A percentile compares a stretch with the other conserved stretches of the same genome.
phyloP scores from a whole-genome alignment of 2,888 invertebrate species.

The Agelastica alni region DNA sequence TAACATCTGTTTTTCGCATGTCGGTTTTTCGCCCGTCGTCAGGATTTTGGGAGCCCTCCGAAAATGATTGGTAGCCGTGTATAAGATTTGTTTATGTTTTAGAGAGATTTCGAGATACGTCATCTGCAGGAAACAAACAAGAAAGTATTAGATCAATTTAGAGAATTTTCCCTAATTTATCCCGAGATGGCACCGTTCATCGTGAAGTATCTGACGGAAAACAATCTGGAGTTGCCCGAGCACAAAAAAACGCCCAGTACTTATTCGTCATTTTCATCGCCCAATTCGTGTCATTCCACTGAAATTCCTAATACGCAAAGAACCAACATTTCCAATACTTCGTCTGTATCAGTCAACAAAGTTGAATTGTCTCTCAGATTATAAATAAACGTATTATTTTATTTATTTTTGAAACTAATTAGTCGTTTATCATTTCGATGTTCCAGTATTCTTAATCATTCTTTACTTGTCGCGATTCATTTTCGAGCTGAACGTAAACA shows the following conservation, averaged over 20 bases:
- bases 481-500: no score
- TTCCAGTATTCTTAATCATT: no score
- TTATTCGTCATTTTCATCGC: constrained; percentile 20
- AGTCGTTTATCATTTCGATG: no score
- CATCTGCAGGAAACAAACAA: constrained; percentile 65
- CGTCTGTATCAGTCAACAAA: constrained; percentile 21
- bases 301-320: constrained; percentile 20
- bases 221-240: constrained; percentile 45
- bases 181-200: constrained; percentile 47
- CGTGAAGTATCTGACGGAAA: constrained; percentile 44
- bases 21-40: no score
- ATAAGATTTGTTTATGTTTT: no score
- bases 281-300: constrained; percentile 22
- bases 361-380: constrained; percentile 27
- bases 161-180: constrained; percentile 56
- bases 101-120: constrained; percentile 63
- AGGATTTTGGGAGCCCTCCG: no score
- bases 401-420: not conserved
- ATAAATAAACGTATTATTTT: constrained; percentile 17
- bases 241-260: constrained; percentile 32
- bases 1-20: no score
- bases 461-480: no score
- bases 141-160: constrained; percentile 60
- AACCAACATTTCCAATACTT: constrained; percentile 1
- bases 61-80: no score